These are phyloP conservation scores for Pyrocoelia pectoralis DNA, from an alignment of 2,888 invertebrate genomes.

Conservation along the genomic window DNA sequence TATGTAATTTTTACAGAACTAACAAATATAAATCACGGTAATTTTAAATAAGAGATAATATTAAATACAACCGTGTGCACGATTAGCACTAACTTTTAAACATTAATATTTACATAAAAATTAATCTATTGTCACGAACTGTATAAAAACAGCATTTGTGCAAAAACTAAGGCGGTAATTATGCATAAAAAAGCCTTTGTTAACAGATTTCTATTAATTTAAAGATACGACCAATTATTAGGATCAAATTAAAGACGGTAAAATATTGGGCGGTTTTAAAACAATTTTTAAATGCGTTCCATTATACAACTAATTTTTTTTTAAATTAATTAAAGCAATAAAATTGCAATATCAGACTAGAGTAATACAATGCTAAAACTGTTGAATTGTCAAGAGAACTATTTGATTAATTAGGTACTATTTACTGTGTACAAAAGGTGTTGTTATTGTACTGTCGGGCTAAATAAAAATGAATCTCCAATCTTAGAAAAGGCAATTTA, in stretches of 20 bases:
- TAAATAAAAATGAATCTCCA: too few species aligned
- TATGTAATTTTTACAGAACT: conserved; percentile 47
- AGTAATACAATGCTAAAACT: conserved; percentile 46
- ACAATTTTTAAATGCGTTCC: conserved; percentile 13
- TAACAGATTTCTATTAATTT: conserved; percentile 2
- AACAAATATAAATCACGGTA: conserved; percentile 35
- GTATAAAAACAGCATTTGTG: conserved; percentile 48
- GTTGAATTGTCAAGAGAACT: conserved; percentile 21
- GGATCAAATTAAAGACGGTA: background rate
- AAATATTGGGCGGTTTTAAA: conserved; percentile 12
- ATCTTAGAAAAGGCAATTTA: too few species aligned
- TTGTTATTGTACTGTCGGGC: background rate
- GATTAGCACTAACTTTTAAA: conserved; percentile 49
- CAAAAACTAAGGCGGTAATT: conserved; percentile 45
- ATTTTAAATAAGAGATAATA: conserved; percentile 30
- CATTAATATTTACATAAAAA: conserved; percentile 53
- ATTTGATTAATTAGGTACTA: too few species aligned
- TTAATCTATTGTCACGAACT: conserved; percentile 53
- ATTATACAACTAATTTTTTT: conserved; percentile 16
- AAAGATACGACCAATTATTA: conserved; percentile 1
- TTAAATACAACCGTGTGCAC: conserved; percentile 40
- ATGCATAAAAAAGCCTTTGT: too few species aligned
- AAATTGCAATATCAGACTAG: conserved; percentile 52
- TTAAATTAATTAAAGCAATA: conserved; percentile 34
- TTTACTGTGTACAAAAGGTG: background rate